Conservation (phyloP, 2,113 vertebrate species). For the Pluvialis apricaria region DNA sequence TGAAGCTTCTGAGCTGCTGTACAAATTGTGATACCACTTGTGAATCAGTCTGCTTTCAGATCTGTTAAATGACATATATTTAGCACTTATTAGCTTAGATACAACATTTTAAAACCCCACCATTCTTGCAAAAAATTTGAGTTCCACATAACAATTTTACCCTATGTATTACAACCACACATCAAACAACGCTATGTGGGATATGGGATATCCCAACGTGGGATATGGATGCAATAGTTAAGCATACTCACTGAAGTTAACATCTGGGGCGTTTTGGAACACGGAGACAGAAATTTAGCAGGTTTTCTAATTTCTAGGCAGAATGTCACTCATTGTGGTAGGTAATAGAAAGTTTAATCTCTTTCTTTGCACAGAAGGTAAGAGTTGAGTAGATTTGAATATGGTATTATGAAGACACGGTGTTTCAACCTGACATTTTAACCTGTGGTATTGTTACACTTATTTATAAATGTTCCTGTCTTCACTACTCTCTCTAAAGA, state of each 20-base stretch:
- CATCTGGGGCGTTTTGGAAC: neutral
- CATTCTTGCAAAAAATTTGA: neutral
- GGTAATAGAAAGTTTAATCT: neutral
- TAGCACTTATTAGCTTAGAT: neutral
- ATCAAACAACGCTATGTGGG: fast-evolving
- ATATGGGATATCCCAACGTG: fast-evolving
- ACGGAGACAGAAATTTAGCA: neutral
- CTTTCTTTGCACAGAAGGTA: neutral
- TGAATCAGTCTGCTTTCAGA: neutral
- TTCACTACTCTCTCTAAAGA: neutral
- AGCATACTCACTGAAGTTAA: neutral
- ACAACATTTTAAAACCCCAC: neutral
- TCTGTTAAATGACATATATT: neutral
- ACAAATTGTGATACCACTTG: neutral
- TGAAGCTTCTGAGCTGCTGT: neutral
- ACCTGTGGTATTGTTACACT: neutral
- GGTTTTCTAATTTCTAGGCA: neutral
- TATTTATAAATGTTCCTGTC: neutral
- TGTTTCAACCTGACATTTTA: neutral
- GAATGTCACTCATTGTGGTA: neutral
- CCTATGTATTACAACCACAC: neutral
- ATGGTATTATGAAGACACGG: neutral
- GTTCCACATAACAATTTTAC: neutral
- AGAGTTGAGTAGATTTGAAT: neutral
- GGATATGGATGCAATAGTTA: neutral